Conservation (phyloP, 2,113 vertebrate species). For the Noturus placidus region DNA sequence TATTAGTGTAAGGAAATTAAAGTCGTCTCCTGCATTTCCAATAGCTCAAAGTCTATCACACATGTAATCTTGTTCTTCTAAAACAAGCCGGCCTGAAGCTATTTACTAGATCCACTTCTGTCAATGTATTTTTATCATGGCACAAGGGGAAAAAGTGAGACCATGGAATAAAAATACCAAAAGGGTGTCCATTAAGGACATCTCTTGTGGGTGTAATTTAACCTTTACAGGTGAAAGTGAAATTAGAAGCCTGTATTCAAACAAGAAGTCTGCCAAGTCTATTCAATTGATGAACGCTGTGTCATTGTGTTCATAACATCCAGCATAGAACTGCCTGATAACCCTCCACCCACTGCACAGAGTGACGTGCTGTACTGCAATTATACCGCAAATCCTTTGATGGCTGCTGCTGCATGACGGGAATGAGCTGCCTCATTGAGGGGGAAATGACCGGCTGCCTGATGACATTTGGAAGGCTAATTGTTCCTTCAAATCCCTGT, state of each 20-base stretch:
- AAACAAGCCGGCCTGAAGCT: background rate
- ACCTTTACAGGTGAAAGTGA: background rate
- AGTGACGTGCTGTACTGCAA: background rate
- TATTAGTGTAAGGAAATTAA: background rate
- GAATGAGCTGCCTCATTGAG: conserved; percentile 4
- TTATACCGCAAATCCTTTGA: background rate
- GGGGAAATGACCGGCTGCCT: background rate
- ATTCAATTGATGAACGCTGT: background rate
- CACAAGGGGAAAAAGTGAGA: background rate
- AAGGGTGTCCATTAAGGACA: background rate
- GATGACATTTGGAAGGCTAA: conserved; percentile 13
- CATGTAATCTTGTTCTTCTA: background rate
- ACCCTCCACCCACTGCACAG: background rate
- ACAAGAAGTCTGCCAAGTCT: background rate
- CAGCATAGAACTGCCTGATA: background rate
- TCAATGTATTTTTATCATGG: background rate
- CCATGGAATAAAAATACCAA: background rate
- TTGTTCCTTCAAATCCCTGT: conserved; percentile 2
- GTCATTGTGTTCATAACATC: background rate
- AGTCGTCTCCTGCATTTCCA: background rate
- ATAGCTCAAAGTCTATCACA: background rate
- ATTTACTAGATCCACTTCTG: background rate
- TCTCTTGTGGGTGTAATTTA: background rate
- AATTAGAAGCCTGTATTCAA: background rate
- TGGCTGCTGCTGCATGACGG: background rate